These are phyloP conservation scores for Corythornis madagascariensis DNA, from an alignment of 2,113 vertebrate species.

Conservation along the genomic window DNA sequence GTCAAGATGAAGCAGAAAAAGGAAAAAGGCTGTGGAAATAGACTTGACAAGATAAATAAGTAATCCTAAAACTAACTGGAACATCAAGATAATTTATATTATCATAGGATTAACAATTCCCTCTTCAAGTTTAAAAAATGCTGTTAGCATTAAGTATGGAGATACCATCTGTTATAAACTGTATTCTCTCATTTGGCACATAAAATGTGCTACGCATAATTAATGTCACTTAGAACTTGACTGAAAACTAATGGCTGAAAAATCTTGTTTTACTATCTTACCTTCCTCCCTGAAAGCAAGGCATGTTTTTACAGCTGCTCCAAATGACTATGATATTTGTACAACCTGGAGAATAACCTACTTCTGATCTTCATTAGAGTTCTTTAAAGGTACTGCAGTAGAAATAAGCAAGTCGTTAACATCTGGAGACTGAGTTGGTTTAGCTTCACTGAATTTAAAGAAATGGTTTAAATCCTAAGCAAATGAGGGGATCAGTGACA, in stretches of 20 bases:
- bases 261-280: not conserved
- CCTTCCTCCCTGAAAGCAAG: not conserved
- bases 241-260: not conserved
- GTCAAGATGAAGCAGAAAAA: not conserved
- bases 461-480: not conserved
- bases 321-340: not conserved
- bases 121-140: not conserved
- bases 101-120: not conserved
- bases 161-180: not conserved
- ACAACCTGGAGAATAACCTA: not conserved
- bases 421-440: not conserved
- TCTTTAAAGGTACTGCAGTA: not conserved
- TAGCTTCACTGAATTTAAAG: not conserved
- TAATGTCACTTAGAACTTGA: not conserved
- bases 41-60: not conserved
- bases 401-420: conserved; percentile 4
- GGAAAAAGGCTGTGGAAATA: conserved; percentile 3
- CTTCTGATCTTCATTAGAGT: not conserved
- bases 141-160: not conserved
- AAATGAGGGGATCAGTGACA: not conserved
- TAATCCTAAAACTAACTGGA: conserved; percentile 14
- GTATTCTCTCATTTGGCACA: not conserved
- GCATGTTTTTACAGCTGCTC: not conserved
- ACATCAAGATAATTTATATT: not conserved
- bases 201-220: not conserved